Evolutionary conservation across 2,113 vertebrate species (phyloP).

Genomic region (Nettapus auritus): DNA sequence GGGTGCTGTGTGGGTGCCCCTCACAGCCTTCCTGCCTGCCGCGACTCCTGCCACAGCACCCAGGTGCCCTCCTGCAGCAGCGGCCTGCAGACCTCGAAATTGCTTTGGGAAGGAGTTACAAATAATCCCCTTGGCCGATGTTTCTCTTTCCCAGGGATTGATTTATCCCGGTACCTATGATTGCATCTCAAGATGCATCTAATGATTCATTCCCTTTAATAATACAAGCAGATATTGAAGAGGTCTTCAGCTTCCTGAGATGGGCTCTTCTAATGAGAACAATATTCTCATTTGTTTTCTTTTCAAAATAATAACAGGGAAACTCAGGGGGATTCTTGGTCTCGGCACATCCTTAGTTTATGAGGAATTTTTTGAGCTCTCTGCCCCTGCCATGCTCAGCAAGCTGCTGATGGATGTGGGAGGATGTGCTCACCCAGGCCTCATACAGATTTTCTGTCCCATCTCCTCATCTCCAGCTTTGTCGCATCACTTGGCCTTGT

Average conservation of each 20-base stretch:
- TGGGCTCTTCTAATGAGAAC: conserved; percentile 12
- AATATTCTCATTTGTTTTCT: background rate
- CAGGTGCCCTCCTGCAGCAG: background rate
- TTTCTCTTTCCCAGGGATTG: background rate
- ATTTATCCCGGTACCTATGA: background rate
- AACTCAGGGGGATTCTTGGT: background rate
- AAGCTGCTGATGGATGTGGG: background rate
- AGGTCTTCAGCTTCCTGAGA: background rate
- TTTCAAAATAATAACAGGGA: conserved; percentile 13
- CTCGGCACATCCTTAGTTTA: background rate
- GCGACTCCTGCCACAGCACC: background rate
- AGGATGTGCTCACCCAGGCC: background rate
- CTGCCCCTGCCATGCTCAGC: accelerated
- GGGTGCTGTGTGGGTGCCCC: background rate
- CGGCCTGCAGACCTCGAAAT: background rate
- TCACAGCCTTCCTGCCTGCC: background rate
- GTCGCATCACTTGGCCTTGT: background rate
- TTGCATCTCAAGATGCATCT: conserved; percentile 12
- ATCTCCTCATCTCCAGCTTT: background rate
- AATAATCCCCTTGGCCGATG: background rate
- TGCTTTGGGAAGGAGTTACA: background rate
- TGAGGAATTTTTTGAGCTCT: background rate
- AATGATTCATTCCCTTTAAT: conserved; percentile 48
- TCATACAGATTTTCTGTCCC: background rate
- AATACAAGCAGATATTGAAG: conserved; percentile 35